Percentiles rank a stretch among this genome's conserved stretches.
phyloP scores from a whole-genome alignment of 2,113 vertebrate genomes.

The Pluvialis apricaria region DNA sequence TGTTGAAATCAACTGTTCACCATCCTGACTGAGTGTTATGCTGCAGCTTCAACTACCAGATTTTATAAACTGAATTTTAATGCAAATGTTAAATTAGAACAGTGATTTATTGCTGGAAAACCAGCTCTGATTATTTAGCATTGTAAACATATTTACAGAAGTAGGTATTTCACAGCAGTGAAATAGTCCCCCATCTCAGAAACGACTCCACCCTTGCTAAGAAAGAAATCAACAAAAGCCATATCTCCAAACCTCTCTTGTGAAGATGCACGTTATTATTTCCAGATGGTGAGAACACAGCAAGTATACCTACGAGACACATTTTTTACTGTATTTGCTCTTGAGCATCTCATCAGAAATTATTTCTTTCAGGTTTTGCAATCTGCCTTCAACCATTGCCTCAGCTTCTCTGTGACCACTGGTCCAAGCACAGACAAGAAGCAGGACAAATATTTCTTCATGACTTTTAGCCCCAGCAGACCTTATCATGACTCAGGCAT shows the following conservation, averaged over 20 bases:
- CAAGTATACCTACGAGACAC: conserved; percentile 47
- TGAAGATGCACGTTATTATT: conserved; percentile 42
- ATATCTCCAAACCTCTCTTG: background rate
- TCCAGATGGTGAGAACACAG: conserved; percentile 51
- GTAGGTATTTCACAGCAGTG: conserved; percentile 48
- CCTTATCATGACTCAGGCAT: background rate
- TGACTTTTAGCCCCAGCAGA: background rate
- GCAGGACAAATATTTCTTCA: background rate
- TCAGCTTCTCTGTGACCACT: background rate
- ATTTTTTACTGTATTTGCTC: background rate
- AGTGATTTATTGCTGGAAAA: conserved; percentile 43
- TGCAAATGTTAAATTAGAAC: background rate
- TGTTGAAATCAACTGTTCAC: conserved; percentile 48
- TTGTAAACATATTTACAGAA: conserved; percentile 53
- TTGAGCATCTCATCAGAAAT: conserved; percentile 21
- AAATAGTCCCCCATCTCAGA: conserved; percentile 8
- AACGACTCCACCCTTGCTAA: background rate
- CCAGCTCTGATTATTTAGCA: conserved; percentile 50
- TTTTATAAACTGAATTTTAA: conserved; percentile 32
- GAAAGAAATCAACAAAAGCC: background rate
- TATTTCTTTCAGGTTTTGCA: conserved; percentile 31
- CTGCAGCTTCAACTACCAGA: background rate
- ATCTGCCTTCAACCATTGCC: conserved; percentile 5
- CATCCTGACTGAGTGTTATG: conserved; percentile 20
- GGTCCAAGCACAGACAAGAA: background rate